Evolutionary conservation across 1,140 invertebrate species (phyloP), one percentile per base, ranked within the genome.

Genomic region (Brevipalpus yothersi): DNA sequence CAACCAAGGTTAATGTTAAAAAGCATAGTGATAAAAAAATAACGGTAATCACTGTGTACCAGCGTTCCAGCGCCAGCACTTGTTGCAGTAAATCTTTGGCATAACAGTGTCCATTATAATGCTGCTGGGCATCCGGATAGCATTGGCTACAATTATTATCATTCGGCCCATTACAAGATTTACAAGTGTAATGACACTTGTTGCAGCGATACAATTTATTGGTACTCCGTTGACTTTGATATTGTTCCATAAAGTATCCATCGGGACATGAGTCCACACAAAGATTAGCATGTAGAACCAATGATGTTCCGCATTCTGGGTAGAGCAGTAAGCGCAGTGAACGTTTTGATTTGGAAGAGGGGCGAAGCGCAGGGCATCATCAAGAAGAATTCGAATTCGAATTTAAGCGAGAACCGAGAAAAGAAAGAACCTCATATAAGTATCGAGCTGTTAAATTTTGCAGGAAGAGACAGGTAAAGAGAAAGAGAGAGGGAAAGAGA

Each of bases 151-250:
- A 80, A 60, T 79, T 69, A 60, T 77, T 75, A 65, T 77, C 76
- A 61, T 73, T 72, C 0, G 76, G 72, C 9, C 77, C 77, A 7
- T 64, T 65, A 63, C 79, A 80, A 9, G 67, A 68, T 61, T 70
- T 68, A 66, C 79, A 80, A 4, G 73, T 70, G 65, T 80, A 80
- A 67, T 80, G 78, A 67, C 79, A 80, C 10, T 67, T 65, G 7
- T 66, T 60, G 62, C 75, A 76, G 23, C 40, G 23, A 4, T 15
- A 47, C n/a, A 55, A 10, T 55, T 15, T 39, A 11, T 41, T 21
- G 8, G 23, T 15, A 4, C 40, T 31, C 10, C 23, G 15, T 55
- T 55, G 15, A 17, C 23, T 41, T 41, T 11, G 10, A 39, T 39
- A 11, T 13, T 11, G 15, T 12, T 21, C 8, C 21, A n/a, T n/a